Evolutionary conservation across 2,113 vertebrate genomes (phyloP).

Genomic region (Ornithorhynchus anatinus): DNA sequence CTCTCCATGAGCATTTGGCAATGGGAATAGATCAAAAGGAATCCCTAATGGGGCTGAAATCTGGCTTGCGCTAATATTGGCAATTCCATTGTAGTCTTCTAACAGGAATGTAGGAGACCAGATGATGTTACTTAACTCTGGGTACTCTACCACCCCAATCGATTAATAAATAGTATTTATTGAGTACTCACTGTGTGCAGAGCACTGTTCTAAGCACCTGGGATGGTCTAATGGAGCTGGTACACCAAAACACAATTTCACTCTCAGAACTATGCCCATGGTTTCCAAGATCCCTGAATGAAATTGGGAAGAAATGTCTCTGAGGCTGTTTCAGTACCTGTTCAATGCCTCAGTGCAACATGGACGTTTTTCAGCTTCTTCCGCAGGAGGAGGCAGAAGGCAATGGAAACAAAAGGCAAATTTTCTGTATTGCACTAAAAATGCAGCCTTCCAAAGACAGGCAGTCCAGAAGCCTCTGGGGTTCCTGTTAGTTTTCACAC

Average conservation of each 20-base stretch:
- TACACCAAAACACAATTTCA: too few relatives aligned
- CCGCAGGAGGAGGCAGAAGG: not conserved
- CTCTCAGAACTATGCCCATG: too few relatives aligned
- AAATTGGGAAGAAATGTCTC: not conserved
- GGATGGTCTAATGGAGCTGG: too few relatives aligned
- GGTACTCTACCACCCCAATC: too few relatives aligned
- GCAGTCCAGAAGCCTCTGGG: not conserved
- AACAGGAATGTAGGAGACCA: too few relatives aligned
- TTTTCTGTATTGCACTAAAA: not conserved
- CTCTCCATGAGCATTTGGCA: not conserved
- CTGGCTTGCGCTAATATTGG: slow-evolving; percentile 39
- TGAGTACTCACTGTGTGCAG: too few relatives aligned
- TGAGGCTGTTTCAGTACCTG: not conserved
- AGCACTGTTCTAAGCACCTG: too few relatives aligned
- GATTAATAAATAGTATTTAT: too few relatives aligned
- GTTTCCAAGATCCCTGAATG: accelerated
- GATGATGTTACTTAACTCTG: too few relatives aligned
- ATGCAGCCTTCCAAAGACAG: not conserved
- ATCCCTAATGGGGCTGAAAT: slow-evolving; percentile 22
- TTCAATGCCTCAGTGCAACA: not conserved
- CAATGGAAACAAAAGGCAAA: not conserved
- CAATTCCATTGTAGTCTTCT: not conserved
- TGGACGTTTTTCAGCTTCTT: not conserved
- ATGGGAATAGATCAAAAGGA: slow-evolving; percentile 27
- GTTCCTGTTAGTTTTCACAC: not conserved